Evolutionary conservation across 2,797 vertebrate genomes (phyloP).

Genomic region (Gymnoscopelus braueri): DNA sequence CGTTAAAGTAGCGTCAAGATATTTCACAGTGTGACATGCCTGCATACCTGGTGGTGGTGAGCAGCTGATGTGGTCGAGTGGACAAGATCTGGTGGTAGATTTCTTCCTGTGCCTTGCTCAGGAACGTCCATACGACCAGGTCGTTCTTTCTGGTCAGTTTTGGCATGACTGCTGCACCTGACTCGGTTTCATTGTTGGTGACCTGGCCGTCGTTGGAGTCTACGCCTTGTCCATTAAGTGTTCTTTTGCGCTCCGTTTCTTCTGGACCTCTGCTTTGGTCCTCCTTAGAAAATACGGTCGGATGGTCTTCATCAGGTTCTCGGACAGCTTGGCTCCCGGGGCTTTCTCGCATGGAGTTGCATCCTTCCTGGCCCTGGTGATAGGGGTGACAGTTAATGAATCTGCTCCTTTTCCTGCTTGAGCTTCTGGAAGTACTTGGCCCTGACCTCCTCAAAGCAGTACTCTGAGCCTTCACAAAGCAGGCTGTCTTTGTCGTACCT

Average conservation of each 20-base stretch:
- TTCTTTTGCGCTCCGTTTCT: slow-evolving; percentile 21
- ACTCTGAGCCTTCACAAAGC: slow-evolving; percentile 82
- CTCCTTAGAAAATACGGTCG: slow-evolving; percentile 91
- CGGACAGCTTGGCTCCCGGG: slow-evolving; percentile 90
- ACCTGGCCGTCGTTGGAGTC: slow-evolving; percentile 37
- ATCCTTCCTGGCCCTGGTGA: slow-evolving; percentile 91
- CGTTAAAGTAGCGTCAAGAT: no score
- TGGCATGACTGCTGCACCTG: no score
- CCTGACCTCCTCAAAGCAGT: slow-evolving; percentile 84
- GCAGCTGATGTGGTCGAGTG: slow-evolving; percentile 83
- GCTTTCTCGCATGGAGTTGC: slow-evolving; percentile 90
- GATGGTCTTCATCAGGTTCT: slow-evolving; percentile 91
- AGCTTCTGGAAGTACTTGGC: slow-evolving; percentile 79
- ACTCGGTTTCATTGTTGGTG: no score
- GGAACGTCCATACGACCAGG: no score
- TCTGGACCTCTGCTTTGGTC: slow-evolving; percentile 91
- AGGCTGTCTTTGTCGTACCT: slow-evolving; percentile 86
- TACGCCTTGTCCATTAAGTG: slow-evolving; percentile 17
- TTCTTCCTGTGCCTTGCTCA: no score
- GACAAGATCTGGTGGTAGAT: no score
- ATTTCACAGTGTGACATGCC: slow-evolving; percentile 14
- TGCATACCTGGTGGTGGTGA: slow-evolving; percentile 83
- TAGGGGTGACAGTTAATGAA: slow-evolving; percentile 69
- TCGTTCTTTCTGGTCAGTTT: no score
- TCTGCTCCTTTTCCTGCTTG: slow-evolving; percentile 70